Evolutionary conservation across 2,888 invertebrate genomes (phyloP), one percentile per base, ranked within the genome.

Genomic region (Rhorus exstirpatorius): DNA sequence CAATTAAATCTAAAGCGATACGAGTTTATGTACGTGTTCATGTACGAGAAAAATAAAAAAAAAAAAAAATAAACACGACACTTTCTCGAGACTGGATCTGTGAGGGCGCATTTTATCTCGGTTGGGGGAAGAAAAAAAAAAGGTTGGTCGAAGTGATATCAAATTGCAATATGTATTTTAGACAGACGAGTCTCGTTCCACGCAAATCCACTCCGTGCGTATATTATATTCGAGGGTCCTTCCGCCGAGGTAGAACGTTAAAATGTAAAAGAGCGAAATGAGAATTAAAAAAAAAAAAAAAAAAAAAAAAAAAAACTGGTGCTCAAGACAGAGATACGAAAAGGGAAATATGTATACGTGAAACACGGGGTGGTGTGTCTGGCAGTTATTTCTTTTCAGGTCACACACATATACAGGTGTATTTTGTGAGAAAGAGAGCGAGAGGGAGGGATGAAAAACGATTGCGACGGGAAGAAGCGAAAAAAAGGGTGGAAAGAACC

Each of bases 331-430:
- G 41, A 41, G 10, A 49, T 49, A 44, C 12, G 24, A 24, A 41
- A 14, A 49, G 14, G 31, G 10, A 35, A 26, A 49, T 31, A 21
- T 58, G 49, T 51, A 35, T 35, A 70, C 12, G 60, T 19, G 10
- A 65, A 61, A 46, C 31, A 35, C 24, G 55, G 17, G 21, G 51
- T 8, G 49, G 60, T 38, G 26, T 70, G 49, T 60, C 67, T 49
- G 77, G 31, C 31, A 51, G 60, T 77, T 70, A 51, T 46, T 51
- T 46, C 17, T 46, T 68, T 67, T 24, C 24, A 51, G 67, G 70
- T 78, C 51, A 51, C 51, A 63, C 17, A 12, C 38, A n/a, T n/a
- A n/a, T 41, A 58, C 55, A 70, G 35, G 44, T 65, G 65, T 76
- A 35, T 46, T 46, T 14, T 44, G 46, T 4, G 24, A 14, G 7